These are phyloP conservation scores for Lanius collurio DNA, from an alignment of 2,113 vertebrate species.

Conservation along the genomic window DNA sequence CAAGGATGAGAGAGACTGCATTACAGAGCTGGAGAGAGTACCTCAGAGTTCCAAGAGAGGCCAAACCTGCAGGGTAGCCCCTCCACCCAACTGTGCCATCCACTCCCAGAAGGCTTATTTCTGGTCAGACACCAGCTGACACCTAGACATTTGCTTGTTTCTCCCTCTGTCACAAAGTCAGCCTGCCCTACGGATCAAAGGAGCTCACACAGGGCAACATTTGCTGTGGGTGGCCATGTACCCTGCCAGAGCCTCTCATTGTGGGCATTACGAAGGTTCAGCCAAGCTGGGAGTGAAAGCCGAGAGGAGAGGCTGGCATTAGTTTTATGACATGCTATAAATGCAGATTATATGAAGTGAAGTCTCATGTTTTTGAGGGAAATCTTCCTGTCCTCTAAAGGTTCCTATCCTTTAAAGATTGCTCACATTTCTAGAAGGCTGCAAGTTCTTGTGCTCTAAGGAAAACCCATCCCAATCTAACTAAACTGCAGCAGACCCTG, in stretches of 20 bases:
- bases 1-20: neutral
- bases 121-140: neutral
- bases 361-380: neutral
- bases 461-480: neutral
- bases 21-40: neutral
- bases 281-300: neutral
- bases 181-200: neutral
- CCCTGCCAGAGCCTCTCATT: neutral
- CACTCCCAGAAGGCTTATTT: neutral
- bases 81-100: accelerated
- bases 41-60: neutral
- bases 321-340: neutral
- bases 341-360: neutral
- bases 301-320: neutral
- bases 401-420: neutral
- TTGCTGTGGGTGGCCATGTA: neutral
- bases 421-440: neutral
- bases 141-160: neutral
- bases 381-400: neutral
- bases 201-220: neutral
- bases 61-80: neutral
- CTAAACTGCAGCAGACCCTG: neutral
- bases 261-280: neutral
- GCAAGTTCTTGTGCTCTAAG: neutral
- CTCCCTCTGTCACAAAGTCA: neutral